Evolutionary conservation across 2,113 vertebrate species (phyloP).

Genomic region (Phasianus colchicus): DNA sequence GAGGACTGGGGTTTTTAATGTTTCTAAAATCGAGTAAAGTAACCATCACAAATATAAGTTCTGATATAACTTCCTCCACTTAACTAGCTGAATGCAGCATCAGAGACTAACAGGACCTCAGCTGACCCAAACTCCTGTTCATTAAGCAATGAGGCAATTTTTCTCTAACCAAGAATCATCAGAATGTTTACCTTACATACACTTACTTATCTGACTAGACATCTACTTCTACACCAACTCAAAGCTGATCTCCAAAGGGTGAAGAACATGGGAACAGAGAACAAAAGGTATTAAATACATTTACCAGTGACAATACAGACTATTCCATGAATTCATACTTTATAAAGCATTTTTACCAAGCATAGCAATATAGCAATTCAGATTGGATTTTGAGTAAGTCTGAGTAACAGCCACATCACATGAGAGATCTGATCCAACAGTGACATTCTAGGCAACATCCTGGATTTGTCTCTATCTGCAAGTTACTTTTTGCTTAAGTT

Average conservation of each 20-base stretch:
- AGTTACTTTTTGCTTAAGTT: background rate
- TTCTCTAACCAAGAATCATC: background rate
- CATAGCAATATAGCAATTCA: background rate
- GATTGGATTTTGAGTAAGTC: background rate
- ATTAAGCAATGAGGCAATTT: background rate
- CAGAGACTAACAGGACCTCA: rapidly evolving
- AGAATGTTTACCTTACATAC: background rate
- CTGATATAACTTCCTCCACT: background rate
- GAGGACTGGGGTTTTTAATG: background rate
- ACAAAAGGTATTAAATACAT: background rate
- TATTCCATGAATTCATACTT: background rate
- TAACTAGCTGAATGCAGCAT: background rate
- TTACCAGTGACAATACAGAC: background rate
- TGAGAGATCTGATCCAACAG: background rate
- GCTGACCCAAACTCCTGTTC: background rate
- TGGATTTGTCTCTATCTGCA: background rate
- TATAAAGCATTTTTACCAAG: background rate
- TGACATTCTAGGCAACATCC: background rate
- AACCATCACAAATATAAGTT: background rate
- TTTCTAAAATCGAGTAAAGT: background rate
- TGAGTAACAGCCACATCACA: rapidly evolving
- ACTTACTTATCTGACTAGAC: background rate
- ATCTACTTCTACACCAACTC: background rate
- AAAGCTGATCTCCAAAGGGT: background rate
- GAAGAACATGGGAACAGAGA: background rate